Base-by-base conservation (phyloP, 2,888 invertebrate species). In the Euproctis similis region DNA sequence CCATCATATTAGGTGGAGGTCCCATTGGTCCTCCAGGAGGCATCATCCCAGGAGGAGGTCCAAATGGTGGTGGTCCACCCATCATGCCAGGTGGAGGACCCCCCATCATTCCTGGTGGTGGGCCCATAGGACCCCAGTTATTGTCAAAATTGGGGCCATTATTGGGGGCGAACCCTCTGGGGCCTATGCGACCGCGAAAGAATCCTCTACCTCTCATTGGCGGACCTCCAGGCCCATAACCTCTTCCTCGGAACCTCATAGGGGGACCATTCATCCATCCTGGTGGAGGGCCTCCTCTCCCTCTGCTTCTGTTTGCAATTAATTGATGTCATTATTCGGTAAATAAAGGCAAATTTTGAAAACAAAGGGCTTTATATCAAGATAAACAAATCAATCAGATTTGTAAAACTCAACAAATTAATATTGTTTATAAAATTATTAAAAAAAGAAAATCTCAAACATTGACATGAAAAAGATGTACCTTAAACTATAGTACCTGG, bases 51-150 rank as follows among this genome's bases (percentile, higher is more conserved):
- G 85, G 84, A n/a, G 85, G 85, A 0, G 84, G 84, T 0, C 85
- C 84, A 32, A 70, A 82, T 2, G 80, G 81, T 0, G 80, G 80
- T 1, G 80, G 78, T 0, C 80, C 78, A 0, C 76, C 77, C 75
- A 78, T 74, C 78, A 80, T 80, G 0, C 76, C 88, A 16, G 89
- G 80, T 10, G 87, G 87, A 1, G 87, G 86, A 8, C 50, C 80
- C 0, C 76, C 77, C 75, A 78, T 74, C 78, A 80, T 80, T 0
- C 76, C 88, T 13, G 89, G 80, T 11, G 87, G 86, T 19, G 86
- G 87, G 0, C 87, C 87, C 74, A 85, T 87, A 12, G 89, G 89
- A 8, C 89, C 90, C 91, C 92, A 92, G 63, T 90, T 92, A 8
- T 89, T 90, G 53, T 82, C 82, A 24, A 67, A 81, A 40, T 70